A percentile compares a stretch with the other conserved stretches of the same genome.
Conservation (phyloP, 2,888 invertebrate genomes). For the Plebejus argus region DNA sequence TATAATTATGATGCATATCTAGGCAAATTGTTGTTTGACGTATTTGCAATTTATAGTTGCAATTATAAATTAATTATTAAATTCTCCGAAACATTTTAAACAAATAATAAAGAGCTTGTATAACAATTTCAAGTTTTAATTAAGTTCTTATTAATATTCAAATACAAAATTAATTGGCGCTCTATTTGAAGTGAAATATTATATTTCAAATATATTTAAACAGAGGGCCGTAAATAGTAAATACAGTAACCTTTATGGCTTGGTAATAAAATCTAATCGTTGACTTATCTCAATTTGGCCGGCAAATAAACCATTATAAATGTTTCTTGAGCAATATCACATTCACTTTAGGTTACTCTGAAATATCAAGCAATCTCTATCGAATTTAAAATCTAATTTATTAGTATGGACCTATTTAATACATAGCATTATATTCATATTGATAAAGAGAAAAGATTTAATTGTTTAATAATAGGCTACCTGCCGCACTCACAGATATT, state of each 20-base stretch:
- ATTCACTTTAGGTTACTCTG: not conserved
- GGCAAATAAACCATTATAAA: constrained; percentile 10
- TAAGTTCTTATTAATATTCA: constrained; percentile 1
- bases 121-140: not conserved
- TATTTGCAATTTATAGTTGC: not conserved
- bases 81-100: not conserved
- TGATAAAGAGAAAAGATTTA: too few relatives aligned
- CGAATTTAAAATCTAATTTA: not conserved
- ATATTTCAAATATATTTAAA: not conserved
- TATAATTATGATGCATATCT: not conserved
- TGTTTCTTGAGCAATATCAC: constrained; percentile 16
- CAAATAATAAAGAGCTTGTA: not conserved
- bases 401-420: too few relatives aligned
- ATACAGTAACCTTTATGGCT: constrained; percentile 13
- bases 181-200: not conserved
- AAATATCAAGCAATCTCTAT: not conserved
- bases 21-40: not conserved
- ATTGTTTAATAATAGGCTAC: too few relatives aligned
- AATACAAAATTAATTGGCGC: not conserved
- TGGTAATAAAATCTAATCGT: not conserved
- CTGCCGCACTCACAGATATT: too few relatives aligned
- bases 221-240: not conserved
- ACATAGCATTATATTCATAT: too few relatives aligned
- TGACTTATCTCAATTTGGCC: constrained; percentile 2
- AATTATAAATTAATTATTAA: not conserved